These are phyloP conservation scores for Acromyrmex charruanus DNA, from an alignment of 1,140 invertebrate species.

Conservation along the genomic window DNA sequence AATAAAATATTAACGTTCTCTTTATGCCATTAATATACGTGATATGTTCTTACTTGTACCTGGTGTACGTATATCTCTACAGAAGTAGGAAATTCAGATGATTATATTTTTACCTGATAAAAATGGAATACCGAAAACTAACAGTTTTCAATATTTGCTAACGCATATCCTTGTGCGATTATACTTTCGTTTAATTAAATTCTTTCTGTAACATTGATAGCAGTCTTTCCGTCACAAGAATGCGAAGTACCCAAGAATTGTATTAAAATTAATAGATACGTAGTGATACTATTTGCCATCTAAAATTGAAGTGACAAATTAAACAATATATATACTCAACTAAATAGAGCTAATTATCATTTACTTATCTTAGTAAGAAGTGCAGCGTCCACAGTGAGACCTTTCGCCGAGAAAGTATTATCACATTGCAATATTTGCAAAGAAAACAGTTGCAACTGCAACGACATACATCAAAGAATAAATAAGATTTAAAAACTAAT, in stretches of 20 bases:
- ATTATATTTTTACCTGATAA: not conserved
- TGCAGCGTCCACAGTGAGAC: not conserved
- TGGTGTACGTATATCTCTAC: not conserved
- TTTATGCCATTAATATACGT: not conserved
- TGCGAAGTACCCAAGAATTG: not conserved
- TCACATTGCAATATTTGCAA: not conserved
- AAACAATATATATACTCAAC: not conserved
- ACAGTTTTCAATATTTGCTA: not conserved
- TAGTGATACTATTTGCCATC: not conserved
- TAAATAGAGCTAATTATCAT: not conserved
- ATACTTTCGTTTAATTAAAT: not conserved
- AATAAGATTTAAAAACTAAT: not conserved
- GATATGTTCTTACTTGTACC: not conserved
- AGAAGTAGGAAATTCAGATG: not conserved
- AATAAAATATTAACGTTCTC: not conserved
- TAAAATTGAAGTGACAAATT: not conserved
- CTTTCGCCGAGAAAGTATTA: not conserved
- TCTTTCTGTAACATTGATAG: not conserved
- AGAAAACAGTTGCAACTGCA: not conserved
- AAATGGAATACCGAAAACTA: not conserved
- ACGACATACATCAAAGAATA: not conserved
- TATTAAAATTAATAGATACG: constrained; percentile 24
- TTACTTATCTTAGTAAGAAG: not conserved
- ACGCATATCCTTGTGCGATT: not conserved
- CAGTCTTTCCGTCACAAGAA: not conserved